Base-by-base conservation (phyloP, 1,140 invertebrate genomes). In the Orius laevigatus region DNA sequence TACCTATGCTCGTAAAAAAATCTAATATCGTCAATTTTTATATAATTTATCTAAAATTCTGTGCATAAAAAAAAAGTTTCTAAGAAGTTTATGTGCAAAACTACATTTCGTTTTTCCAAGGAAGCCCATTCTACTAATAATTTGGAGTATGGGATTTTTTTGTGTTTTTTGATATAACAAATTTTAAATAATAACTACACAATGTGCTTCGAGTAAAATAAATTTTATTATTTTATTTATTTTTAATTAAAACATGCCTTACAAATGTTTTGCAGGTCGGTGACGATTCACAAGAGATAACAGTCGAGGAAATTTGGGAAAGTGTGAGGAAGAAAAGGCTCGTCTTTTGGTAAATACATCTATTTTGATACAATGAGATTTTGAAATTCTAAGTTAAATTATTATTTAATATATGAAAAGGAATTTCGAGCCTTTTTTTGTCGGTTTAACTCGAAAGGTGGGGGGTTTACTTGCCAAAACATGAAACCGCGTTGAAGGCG, bases 401-500 rank as follows among this genome's bases (percentile, higher is more conserved):
- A 34, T 11, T n/a, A 16, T 40, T 47, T 25, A 4, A 11, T 4
- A 16, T 14, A 19, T 19, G 19, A n/a, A 18, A 43, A 43, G 14
- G 41, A 20, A 46, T 46, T n/a, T n/a, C 4, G 16, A 46, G 10
- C 11, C 16, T 43, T 18, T 16, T 14, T n/a, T 11, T n/a, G 39
- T 6, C 8, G 39, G 9, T n/a, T 14, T 43, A 20, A 19, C 16
- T 34, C 4, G 16, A 19, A 10, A 42, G 32, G 12, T 1, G 18
- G 11, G 42, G 25, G 4, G 39, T 53, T 46, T 54, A 56, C 49
- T 56, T 56, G 49, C 74, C 74, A 52, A 76, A 77, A 57, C 74
- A 77, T 35, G 72, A 72, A 20, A 77, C 74, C 1, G 74, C 74
- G 58, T 77, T 77, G 63, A 76, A 75, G 31, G 73, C 72, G 54